Evolutionary conservation across 2,113 vertebrate genomes (phyloP), one percentile per base, ranked within the genome.

Genomic region (Scolopax mira): DNA sequence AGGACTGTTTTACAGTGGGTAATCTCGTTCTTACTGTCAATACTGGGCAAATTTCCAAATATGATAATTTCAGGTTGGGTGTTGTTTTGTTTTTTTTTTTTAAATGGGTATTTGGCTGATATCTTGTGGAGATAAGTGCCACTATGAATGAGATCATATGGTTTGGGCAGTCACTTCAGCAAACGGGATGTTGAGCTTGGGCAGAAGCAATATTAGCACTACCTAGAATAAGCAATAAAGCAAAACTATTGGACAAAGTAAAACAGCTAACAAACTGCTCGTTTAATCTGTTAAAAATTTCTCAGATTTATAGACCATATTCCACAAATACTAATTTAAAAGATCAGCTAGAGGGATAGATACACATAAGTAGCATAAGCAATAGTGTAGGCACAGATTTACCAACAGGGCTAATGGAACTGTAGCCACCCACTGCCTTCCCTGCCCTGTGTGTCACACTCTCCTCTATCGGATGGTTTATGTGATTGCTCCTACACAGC

Each of bases 1-100:
- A 93, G 79, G 75, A 80, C 55, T 94, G 14, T 84, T 95, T 71
- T 86, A 55, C 28, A 70, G n/a, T 85, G 85, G 66, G 37, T 93
- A 75, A 70, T 88, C 41, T 84, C 90, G 37, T 18, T 92, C 33
- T 57, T 88, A 41, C 51, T 86, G 72, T 71, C 79, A 91, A 55
- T 44, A n/a, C 27, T 51, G 71, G 80, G 64, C 73, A 91, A 80
- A 92, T 30, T 78, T 85, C 42, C 72, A 83, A 90, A 46, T 55
- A 44, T 17, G 21, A 9, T 82, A 24, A 66, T 75, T 79, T 61
- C 24, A 64, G 21, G 13, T 1, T 30, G 52, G 52, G 16, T 52
- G 25, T 52, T 52, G n/a, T n/a, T n/a, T n/a, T n/a, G n/a, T n/a
- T n/a, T n/a, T 49, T 13, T 65, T 73, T 61, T 55, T 57, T 30